These are phyloP conservation scores for Endotricha flammealis DNA, from an alignment of 2,888 invertebrate genomes.

Conservation along the genomic window DNA sequence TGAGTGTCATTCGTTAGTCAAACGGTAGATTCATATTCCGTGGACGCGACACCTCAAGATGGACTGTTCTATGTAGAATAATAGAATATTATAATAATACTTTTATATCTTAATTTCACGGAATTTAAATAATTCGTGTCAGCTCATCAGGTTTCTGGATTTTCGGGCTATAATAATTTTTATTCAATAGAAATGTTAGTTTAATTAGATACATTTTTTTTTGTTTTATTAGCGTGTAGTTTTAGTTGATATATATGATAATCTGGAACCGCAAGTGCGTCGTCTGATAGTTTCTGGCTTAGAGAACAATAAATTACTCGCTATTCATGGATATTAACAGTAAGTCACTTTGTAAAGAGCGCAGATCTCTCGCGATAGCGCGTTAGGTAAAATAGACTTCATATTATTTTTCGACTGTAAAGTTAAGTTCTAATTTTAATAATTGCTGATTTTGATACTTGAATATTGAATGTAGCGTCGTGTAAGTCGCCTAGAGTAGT, in stretches of 20 bases:
- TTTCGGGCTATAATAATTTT: background rate
- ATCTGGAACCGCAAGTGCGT: background rate
- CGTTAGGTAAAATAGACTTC: conserved; percentile 26
- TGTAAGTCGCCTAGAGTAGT: conserved; percentile 52
- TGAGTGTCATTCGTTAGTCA: background rate
- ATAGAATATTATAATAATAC: too few species aligned
- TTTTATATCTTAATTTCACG: background rate
- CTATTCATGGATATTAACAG: too few species aligned
- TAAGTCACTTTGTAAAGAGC: conserved; percentile 11
- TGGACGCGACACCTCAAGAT: background rate
- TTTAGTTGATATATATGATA: conserved; percentile 6
- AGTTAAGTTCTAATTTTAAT: conserved; percentile 28
- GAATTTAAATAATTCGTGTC: background rate
- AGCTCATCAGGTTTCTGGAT: background rate
- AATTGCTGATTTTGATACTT: conserved; percentile 32
- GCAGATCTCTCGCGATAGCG: conserved; percentile 27
- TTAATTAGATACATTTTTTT: conserved; percentile 2
- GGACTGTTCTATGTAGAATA: background rate
- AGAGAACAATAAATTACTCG: background rate
- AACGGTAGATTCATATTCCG: background rate
- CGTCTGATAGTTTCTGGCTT: background rate
- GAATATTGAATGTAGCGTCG: conserved; percentile 38
- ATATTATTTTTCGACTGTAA: conserved; percentile 33
- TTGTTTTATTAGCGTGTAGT: conserved; percentile 1
- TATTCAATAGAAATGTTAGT: background rate